These are phyloP conservation scores for Eupithecia inturbata DNA, from an alignment of 2,888 invertebrate genomes.

Conservation along the genomic window DNA sequence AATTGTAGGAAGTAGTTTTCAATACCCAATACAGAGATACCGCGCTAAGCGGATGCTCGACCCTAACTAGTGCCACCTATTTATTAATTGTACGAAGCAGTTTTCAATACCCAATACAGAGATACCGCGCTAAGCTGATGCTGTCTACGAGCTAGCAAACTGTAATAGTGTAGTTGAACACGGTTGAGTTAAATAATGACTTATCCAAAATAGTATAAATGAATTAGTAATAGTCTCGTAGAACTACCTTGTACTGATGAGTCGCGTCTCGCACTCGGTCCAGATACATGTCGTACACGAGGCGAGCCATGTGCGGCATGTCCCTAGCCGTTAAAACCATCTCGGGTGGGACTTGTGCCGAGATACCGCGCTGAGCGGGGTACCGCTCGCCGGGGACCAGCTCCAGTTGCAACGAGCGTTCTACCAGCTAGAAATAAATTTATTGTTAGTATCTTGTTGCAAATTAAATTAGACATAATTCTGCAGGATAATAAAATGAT, in stretches of 20 bases:
- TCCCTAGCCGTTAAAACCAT: slow-evolving; percentile 88
- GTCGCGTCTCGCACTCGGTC: slow-evolving; percentile 85
- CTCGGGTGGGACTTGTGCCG: slow-evolving; percentile 67
- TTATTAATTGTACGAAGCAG: too few relatives aligned
- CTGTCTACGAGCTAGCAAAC: not conserved
- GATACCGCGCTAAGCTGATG: not conserved
- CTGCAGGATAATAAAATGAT: too few relatives aligned
- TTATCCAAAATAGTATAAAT: too few relatives aligned
- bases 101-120: too few relatives aligned
- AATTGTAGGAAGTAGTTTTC: too few relatives aligned
- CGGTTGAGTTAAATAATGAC: too few relatives aligned
- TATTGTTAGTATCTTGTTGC: not conserved
- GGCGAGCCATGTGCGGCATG: slow-evolving; percentile 98
- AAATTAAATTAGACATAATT: too few relatives aligned
- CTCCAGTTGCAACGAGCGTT: slow-evolving; percentile 91
- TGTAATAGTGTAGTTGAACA: too few relatives aligned
- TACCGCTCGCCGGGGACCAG: slow-evolving; percentile 91
- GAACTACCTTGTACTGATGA: slow-evolving; percentile 48
- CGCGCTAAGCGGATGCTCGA: not conserved
- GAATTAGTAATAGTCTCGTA: not conserved
- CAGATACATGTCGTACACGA: slow-evolving; percentile 96
- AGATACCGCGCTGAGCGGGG: slow-evolving; percentile 86
- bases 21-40: too few relatives aligned
- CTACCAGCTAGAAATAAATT: slow-evolving; percentile 86
- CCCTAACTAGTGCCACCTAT: too few relatives aligned